Evolutionary conservation across 2,888 invertebrate species (phyloP), one percentile per base, ranked within the genome.

Genomic region (Elmis aenea): DNA sequence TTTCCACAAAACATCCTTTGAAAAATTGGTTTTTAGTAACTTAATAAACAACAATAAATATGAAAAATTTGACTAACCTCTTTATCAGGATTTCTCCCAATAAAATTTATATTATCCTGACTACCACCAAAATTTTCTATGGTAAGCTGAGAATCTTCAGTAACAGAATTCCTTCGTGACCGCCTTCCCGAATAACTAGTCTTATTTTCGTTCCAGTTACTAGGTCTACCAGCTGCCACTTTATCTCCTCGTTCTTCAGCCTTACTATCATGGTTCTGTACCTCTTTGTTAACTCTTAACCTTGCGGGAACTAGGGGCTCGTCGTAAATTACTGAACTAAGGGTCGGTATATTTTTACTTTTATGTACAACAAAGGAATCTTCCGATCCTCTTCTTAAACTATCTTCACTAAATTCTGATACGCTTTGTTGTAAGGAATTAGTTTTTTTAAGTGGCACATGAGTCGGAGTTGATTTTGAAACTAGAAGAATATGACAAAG

Each of bases 111-210:
- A 54, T 90, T 82, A 66, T 92, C 91, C 72, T 90, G 90, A 48
- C 88, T 88, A 37, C 92, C 92, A 26, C 92, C 91, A 66, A 92
- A 91, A 71, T 92, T 92, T 71, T 92, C 92, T 34, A 91, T 85
- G 0, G 91, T 92, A 51, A 92, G 73, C 66, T 91, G 89, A 16
- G 88, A 89, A 62, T 92, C 91, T 62, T 91, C 91, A 42, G 81
- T 78, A 29, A 86, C 75, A 48, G 90, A 91, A 61, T 89, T 88
- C 45, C 90, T 75, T 10, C 91, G 75, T 26, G 90, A 91, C 26
- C 91, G 76, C 2, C 89, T 77, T 26, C 89, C 91, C 35, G 87
- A 88, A 70, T 82, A 90, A 38, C 78, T 79, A 27, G 76, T 76
- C 53, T 80, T 73, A 46, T 75, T 73, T 43, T 85, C 85, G 65